phyloP scores from a whole-genome alignment of 2,113 vertebrate genomes.

The Piaya cayana region DNA sequence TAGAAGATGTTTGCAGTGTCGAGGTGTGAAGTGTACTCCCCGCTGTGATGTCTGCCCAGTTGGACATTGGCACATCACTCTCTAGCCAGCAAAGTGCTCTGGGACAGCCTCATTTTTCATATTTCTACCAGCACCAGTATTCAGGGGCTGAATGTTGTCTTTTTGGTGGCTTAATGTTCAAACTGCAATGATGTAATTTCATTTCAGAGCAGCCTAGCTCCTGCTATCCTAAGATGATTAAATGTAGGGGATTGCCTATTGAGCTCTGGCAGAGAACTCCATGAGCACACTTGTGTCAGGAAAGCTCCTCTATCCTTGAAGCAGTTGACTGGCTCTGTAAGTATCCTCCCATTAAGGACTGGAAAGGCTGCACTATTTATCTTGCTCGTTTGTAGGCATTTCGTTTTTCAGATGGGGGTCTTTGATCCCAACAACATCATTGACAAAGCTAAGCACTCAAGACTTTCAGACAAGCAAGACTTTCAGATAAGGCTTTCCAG shows the following conservation, averaged over 20 bases:
- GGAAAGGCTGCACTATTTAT: background rate
- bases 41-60: background rate
- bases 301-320: background rate
- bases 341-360: background rate
- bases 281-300: background rate
- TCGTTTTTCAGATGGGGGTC: background rate
- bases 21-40: background rate
- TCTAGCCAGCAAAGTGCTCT: background rate
- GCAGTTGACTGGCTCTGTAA: background rate
- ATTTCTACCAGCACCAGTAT: background rate
- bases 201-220: background rate
- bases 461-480: background rate
- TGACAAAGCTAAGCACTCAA: background rate
- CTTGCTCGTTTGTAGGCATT: background rate
- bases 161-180: background rate
- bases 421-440: background rate
- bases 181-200: background rate
- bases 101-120: background rate
- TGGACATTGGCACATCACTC: background rate
- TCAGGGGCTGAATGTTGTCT: background rate
- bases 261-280: background rate
- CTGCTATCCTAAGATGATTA: background rate
- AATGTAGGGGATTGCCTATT: background rate
- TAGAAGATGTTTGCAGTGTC: background rate
- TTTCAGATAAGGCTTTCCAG: background rate